A percentile compares a stretch with the other conserved stretches of the same genome.
Evolutionary conservation across 2,797 vertebrate species (phyloP).

Genomic region (Oreonectes daqikongensis): DNA sequence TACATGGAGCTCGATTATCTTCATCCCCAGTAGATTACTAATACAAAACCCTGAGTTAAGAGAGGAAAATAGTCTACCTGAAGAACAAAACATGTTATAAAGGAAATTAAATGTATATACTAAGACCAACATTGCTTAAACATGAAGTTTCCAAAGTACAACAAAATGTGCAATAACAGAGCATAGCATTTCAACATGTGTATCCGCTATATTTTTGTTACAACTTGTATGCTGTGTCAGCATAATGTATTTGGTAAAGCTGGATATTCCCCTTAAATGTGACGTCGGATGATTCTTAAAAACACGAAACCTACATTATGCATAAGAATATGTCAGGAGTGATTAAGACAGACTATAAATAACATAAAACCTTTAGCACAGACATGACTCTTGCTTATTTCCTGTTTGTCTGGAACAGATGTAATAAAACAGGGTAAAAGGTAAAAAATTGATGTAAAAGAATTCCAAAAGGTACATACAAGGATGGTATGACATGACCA

Average conservation of each 20-base stretch:
- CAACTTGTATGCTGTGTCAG: not conserved
- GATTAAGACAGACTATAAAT: not conserved
- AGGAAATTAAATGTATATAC: too few species aligned
- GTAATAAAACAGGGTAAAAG: not conserved
- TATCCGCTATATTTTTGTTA: not conserved
- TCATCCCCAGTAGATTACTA: too few species aligned
- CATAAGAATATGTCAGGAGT: not conserved
- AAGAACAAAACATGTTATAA: too few species aligned
- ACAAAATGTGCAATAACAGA: not conserved
- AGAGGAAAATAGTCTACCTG: too few species aligned
- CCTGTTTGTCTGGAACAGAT: constrained; percentile 7
- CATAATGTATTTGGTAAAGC: not conserved
- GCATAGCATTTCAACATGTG: not conserved
- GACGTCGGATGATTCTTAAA: not conserved
- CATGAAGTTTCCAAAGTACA: not conserved
- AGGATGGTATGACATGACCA: not conserved
- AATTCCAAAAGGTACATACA: not conserved
- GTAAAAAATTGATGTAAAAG: not conserved
- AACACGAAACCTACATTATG: too few species aligned
- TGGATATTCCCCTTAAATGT: not conserved
- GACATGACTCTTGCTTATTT: constrained; percentile 6
- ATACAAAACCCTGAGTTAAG: too few species aligned
- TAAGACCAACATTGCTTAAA: not conserved
- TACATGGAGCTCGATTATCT: too few species aligned
- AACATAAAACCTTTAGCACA: not conserved